phyloP scores from a whole-genome alignment of 2,888 invertebrate genomes.

The Drosophila dives region DNA sequence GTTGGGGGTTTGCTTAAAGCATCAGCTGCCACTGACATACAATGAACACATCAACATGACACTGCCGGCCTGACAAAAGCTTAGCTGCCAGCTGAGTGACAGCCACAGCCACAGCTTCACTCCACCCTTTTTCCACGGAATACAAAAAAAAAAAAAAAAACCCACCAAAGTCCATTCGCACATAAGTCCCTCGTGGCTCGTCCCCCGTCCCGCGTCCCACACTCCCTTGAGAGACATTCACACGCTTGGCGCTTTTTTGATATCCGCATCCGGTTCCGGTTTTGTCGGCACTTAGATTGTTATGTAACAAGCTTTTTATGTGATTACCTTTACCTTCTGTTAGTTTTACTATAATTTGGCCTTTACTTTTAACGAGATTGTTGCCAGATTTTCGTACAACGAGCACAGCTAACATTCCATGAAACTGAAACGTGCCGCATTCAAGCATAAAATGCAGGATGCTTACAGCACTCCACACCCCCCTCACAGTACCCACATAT shows the following conservation, averaged over 20 bases:
- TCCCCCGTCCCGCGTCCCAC: background rate
- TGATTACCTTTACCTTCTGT: constrained; percentile 80
- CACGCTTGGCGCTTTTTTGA: constrained; percentile 66
- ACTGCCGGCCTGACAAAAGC: constrained; percentile 78
- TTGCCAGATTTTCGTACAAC: constrained; percentile 65
- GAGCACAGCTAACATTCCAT: constrained; percentile 40
- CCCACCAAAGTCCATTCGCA: constrained; percentile 28
- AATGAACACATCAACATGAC: constrained; percentile 79
- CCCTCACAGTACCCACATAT: background rate
- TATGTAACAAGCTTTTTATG: constrained; percentile 79
- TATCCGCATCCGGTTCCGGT: constrained; percentile 69
- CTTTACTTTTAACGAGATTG: constrained; percentile 79
- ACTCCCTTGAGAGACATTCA: constrained; percentile 49
- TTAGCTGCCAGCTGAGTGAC: constrained; percentile 62
- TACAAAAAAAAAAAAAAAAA: background rate
- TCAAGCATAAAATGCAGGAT: constrained; percentile 61
- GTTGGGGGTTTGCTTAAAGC: constrained; percentile 18
- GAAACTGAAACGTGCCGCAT: constrained; percentile 60
- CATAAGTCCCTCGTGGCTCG: constrained; percentile 17
- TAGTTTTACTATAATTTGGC: constrained; percentile 79
- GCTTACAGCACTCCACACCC: constrained; percentile 1
- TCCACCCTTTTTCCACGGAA: constrained; percentile 1
- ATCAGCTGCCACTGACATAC: constrained; percentile 78
- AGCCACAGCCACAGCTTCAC: constrained; percentile 11
- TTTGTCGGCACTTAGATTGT: constrained; percentile 60